Evolutionary conservation across 2,888 invertebrate species (phyloP).

Genomic region (Oscheius myriophilus): DNA sequence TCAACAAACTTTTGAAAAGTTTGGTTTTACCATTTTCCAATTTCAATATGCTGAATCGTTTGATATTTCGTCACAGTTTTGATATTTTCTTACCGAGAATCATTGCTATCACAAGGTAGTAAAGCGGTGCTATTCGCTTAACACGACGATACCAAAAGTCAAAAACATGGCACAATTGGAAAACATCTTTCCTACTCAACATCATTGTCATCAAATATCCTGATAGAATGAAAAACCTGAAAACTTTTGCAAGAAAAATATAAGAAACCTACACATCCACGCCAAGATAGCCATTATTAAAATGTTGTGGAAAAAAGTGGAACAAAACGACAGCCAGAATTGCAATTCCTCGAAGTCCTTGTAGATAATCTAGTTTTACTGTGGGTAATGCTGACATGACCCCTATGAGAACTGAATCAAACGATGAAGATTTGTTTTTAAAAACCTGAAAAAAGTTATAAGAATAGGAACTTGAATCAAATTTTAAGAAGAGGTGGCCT

Average conservation of each 20-base stretch:
- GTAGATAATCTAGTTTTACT: constrained; percentile 2
- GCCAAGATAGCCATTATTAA: constrained; percentile 34
- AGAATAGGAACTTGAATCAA: no score
- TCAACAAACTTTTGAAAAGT: no score
- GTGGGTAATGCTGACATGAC: no score
- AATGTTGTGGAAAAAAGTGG: constrained; percentile 33
- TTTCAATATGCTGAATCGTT: no score
- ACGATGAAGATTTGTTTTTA: no score
- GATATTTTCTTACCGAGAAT: no score
- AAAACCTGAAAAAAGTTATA: no score
- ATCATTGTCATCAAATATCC: constrained; percentile 19
- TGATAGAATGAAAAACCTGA: constrained; percentile 9
- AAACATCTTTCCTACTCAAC: not conserved
- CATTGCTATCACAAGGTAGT: constrained; percentile 10
- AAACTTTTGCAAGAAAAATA: no score
- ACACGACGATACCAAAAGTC: constrained; percentile 30
- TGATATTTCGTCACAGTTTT: no score
- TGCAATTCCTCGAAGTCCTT: constrained; percentile 34
- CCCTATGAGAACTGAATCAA: no score
- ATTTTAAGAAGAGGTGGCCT: no score
- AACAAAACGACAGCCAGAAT: constrained; percentile 30
- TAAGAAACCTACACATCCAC: constrained; percentile 12
- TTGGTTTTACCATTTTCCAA: no score
- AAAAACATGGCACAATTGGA: not conserved
- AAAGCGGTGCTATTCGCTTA: constrained; percentile 34